These are phyloP conservation scores for Indicator indicator DNA, from an alignment of 2,113 vertebrate genomes.

Conservation along the genomic window DNA sequence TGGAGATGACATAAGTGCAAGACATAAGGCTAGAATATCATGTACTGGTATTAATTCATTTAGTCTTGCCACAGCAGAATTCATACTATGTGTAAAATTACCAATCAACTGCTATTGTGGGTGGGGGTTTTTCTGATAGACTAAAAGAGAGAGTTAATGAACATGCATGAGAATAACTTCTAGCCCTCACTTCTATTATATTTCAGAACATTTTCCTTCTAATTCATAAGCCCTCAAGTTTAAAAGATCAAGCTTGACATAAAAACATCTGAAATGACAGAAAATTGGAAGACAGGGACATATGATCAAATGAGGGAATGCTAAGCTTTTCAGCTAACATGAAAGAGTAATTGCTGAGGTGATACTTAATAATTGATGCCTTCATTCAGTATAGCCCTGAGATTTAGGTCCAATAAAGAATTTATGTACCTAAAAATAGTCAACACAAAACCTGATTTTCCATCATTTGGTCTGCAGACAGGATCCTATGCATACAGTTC, in stretches of 20 bases:
- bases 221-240: constrained; percentile 2
- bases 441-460: constrained; percentile 9
- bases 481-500: background rate
- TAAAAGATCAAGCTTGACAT: constrained; percentile 32
- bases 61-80: background rate
- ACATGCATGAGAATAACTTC: background rate
- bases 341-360: constrained; percentile 51
- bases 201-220: constrained; percentile 14
- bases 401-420: constrained; percentile 47
- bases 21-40: background rate
- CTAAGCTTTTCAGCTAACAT: constrained; percentile 22
- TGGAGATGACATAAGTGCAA: background rate
- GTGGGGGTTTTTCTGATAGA: background rate
- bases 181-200: background rate
- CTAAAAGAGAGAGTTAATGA: background rate
- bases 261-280: constrained; percentile 40
- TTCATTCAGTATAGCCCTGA: constrained; percentile 22
- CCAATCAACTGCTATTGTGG: background rate
- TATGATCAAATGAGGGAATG: constrained; percentile 36
- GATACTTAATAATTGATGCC: constrained; percentile 55
- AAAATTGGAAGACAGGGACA: background rate
- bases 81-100: background rate
- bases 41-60: background rate
- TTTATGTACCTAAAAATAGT: constrained; percentile 56
- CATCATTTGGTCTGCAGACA: background rate